Conservation (phyloP, 2,888 invertebrate species). For the Acronicta psi region DNA sequence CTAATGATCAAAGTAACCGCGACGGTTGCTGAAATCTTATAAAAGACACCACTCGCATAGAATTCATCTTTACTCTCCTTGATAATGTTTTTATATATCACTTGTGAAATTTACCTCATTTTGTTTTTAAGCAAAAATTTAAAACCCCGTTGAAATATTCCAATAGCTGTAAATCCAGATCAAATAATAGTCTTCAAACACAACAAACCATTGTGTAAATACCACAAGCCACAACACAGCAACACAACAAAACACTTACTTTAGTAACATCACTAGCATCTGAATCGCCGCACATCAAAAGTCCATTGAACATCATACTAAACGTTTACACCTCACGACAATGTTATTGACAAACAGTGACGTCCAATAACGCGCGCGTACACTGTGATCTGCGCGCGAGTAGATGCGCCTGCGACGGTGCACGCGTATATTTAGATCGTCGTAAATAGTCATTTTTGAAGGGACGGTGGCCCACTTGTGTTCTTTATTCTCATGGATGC, state of each 20-base stretch:
- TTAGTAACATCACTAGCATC: slow-evolving; percentile 81
- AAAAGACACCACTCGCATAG: too few species aligned
- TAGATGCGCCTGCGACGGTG: slow-evolving; percentile 50
- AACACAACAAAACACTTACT: slow-evolving; percentile 65
- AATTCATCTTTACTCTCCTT: too few species aligned
- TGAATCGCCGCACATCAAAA: slow-evolving; percentile 79
- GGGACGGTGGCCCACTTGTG: slow-evolving; percentile 62
- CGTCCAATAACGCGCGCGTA: slow-evolving; percentile 33
- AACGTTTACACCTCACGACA: slow-evolving; percentile 42
- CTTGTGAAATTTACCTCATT: not conserved
- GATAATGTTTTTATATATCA: not conserved
- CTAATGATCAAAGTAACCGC: slow-evolving; percentile 46
- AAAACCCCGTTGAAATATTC: not conserved
- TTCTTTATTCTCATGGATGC: slow-evolving; percentile 54
- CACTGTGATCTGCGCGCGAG: slow-evolving; percentile 33
- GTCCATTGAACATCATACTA: slow-evolving; percentile 84
- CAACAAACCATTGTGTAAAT: slow-evolving; percentile 14
- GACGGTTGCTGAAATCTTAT: not conserved
- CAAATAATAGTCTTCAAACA: slow-evolving; percentile 2
- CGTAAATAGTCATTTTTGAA: slow-evolving; percentile 62
- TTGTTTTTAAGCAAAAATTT: not conserved
- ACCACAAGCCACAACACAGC: slow-evolving; percentile 8
- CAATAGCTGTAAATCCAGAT: not conserved
- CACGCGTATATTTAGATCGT: slow-evolving; percentile 56
- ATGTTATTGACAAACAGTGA: slow-evolving; percentile 47